phyloP scores from a whole-genome alignment of 2,888 invertebrate species.

The Coecobrya sp. region DNA sequence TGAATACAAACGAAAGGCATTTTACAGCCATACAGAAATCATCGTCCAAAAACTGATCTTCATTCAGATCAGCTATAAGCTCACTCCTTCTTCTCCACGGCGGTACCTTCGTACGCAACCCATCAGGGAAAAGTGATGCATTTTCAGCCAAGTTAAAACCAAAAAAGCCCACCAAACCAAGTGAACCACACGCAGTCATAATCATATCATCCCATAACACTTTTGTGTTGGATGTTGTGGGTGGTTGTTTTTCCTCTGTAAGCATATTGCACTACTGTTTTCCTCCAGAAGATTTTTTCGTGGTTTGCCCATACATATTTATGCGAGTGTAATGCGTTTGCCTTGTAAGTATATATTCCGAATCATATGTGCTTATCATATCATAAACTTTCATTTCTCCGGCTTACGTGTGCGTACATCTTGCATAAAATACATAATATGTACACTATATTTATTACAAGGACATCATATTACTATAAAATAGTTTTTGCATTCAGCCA shows the following conservation, averaged over 20 bases:
- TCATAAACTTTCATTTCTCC: not conserved
- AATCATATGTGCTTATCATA: not conserved
- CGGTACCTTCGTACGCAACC: not conserved
- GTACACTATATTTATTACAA: not conserved
- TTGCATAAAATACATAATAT: not conserved
- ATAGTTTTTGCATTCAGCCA: constrained; percentile 21
- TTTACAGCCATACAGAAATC: constrained; percentile 6
- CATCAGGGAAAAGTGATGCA: constrained; percentile 39
- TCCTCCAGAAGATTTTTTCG: not conserved
- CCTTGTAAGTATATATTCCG: constrained; percentile 17
- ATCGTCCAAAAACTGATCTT: not conserved
- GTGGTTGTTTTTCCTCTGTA: not conserved
- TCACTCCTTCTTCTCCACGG: not conserved
- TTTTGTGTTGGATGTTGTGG: not conserved
- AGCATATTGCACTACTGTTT: not conserved
- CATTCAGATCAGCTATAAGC: constrained; percentile 16
- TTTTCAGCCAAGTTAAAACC: not conserved
- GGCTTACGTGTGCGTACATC: not conserved
- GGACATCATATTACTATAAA: not conserved
- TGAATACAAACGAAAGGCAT: constrained; percentile 14
- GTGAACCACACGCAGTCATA: not conserved
- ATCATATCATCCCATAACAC: constrained; percentile 1
- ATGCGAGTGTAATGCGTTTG: constrained; percentile 17
- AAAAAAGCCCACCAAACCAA: not conserved
- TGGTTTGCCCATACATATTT: constrained; percentile 23